Conservation (phyloP, 2,888 invertebrate genomes). For the Drosophila multiciliata region DNA sequence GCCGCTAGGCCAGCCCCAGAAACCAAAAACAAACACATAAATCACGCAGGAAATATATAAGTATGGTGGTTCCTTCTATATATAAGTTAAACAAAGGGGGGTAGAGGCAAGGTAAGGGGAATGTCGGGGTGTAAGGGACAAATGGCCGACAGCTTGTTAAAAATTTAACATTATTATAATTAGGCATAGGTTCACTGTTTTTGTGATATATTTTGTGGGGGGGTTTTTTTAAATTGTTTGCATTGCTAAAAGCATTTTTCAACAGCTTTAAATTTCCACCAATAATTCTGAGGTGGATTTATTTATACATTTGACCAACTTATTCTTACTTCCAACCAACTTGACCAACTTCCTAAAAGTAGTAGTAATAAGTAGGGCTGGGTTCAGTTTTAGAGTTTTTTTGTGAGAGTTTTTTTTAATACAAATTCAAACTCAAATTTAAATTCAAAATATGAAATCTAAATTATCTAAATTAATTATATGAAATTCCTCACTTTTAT, state of each 20-base stretch:
- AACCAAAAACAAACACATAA: slow-evolving; percentile 76
- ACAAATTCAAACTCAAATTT: too few species aligned
- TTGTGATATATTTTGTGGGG: neutral
- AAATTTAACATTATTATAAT: slow-evolving; percentile 17
- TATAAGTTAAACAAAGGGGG: neutral
- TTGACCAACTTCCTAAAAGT: too few species aligned
- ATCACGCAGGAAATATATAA: slow-evolving; percentile 50
- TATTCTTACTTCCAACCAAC: too few species aligned
- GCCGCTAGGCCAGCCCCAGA: slow-evolving; percentile 38
- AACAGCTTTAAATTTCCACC: neutral
- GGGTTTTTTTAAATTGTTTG: neutral
- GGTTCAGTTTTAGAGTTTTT: neutral
- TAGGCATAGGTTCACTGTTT: neutral
- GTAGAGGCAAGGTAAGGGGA: neutral
- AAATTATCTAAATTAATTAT: neutral
- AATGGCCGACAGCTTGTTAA: slow-evolving; percentile 9
- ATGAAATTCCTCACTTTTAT: neutral
- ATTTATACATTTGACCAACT: neutral
- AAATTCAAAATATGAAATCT: too few species aligned
- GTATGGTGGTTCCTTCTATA: slow-evolving; percentile 7
- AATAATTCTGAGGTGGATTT: neutral
- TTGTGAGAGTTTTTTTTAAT: neutral
- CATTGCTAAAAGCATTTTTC: neutral
- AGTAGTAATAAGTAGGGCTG: too few species aligned
- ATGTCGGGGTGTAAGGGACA: neutral